Evolutionary conservation across 2,113 vertebrate genomes (phyloP).

Genomic region (human (Homo sapiens)): GRCh38 chr1:28023501-28024000

Average conservation of each 20-base stretch:
- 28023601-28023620: neutral
- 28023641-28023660: neutral
- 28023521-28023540: neutral
- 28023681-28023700: neutral
- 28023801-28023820: neutral
- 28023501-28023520: neutral
- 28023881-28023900: neutral
- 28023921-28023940: neutral
- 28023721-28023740: neutral
- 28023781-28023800: conserved; percentile 15
- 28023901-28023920: neutral
- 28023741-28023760: neutral
- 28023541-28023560: neutral
- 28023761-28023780: conserved; percentile 3
- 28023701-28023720: neutral
- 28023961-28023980: no score
- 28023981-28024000: no score
- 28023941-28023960: conserved; percentile 6
- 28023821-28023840: neutral
- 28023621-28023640: neutral
- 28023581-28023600: neutral
- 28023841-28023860: neutral
- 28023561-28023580: neutral
- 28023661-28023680: conserved; percentile 7
- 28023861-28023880: neutral